Conservation (phyloP, 2,888 invertebrate genomes). For the Diplazon laetatorius region DNA sequence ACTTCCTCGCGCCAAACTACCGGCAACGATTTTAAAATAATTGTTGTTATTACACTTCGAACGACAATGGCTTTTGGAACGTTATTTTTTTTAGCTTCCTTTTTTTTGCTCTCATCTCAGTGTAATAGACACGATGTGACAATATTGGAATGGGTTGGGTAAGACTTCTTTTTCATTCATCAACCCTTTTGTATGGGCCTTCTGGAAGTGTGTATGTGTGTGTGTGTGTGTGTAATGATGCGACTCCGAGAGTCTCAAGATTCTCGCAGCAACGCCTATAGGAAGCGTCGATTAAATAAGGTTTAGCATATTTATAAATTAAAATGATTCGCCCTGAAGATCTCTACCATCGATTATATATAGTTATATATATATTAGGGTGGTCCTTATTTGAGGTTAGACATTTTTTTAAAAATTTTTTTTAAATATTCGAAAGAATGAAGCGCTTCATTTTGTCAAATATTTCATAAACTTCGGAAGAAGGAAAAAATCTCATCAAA, state of each 20-base stretch:
- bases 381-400: no score
- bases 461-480: no score
- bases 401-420: no score
- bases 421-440: no score
- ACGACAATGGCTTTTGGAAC: conserved; percentile 37
- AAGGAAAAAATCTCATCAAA: no score
- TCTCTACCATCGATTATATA: conserved; percentile 10
- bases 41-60: conserved; percentile 17
- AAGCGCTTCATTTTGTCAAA: no score
- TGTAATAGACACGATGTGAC: background rate
- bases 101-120: background rate
- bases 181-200: no score
- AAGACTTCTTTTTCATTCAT: background rate
- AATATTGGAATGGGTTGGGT: conserved; percentile 17
- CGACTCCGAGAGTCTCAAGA: background rate
- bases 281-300: background rate
- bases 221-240: no score
- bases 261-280: background rate
- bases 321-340: conserved; percentile 22
- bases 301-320: conserved; percentile 15
- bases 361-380: no score
- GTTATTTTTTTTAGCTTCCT: conserved; percentile 12
- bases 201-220: no score
- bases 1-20: background rate
- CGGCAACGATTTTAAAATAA: conserved; percentile 28